Evolutionary conservation across 2,888 invertebrate genomes (phyloP), one percentile per base, ranked within the genome.

Genomic region (Dolichomitus sp.): DNA sequence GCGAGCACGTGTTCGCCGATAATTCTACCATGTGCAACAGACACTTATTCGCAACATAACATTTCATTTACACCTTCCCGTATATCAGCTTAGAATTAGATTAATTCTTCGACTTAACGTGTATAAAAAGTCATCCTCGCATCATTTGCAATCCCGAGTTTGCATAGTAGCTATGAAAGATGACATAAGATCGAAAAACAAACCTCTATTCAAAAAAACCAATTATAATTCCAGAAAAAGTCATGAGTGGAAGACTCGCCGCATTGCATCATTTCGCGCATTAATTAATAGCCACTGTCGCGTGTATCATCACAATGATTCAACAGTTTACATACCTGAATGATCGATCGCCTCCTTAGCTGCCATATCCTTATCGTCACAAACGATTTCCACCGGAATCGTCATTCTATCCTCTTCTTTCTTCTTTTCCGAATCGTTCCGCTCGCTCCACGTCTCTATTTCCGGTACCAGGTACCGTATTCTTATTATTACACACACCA

Each of bases 331-430:
- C 84, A 30, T 19, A 78, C 82, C 74, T 7, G 48, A 66, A 33
- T 30, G n/a, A 37, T 66, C 75, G 74, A 70, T 27, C 33, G 14
- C 30, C 45, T 33, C 48, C 27, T 17, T 59, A 27, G 12, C 54
- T 61, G 73, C 48, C 65, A 52, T 40, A 40, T 57, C 69, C 14
- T 78, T 48, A 61, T n/a, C 57, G 27, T 30, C 66, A 30, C 27
- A 76, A 23, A 19, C 77, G 63, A 74, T 72, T 52, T 77, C 77
- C 45, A 74, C 19, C 54, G 76, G 68, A 17, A 85, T 66, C 72
- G 84, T 87, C 87, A 88, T 61, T 42, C 9, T 76, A 14, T 50
- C 19, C 4, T n/a, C 27, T 27, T 5, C 42, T 54, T 27, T n/a
- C 48, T 57, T 14, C 30, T 45, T 73, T 40, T 37, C n/a, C 54